phyloP scores from a whole-genome alignment of 2,113 vertebrate genomes.

The Proteles cristata region DNA sequence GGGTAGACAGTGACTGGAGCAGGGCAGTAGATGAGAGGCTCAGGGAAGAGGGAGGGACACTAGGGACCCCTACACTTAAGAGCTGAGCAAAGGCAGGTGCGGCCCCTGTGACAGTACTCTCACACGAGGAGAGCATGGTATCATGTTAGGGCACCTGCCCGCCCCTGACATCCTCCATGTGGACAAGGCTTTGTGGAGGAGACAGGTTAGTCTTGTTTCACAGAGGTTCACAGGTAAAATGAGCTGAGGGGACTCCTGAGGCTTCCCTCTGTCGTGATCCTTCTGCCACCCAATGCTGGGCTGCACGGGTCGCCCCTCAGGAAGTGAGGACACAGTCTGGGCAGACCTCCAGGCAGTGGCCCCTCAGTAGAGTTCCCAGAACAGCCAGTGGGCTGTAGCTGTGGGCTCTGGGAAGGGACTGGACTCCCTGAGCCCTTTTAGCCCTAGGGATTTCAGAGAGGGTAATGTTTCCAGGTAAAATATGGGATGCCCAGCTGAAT shows the following conservation, averaged over 20 bases:
- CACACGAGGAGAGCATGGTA: background rate
- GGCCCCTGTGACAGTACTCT: fast-evolving
- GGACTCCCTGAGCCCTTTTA: background rate
- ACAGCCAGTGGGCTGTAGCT: background rate
- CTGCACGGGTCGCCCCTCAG: background rate
- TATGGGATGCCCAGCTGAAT: background rate
- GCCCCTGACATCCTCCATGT: background rate
- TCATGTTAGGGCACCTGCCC: background rate
- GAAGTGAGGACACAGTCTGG: background rate
- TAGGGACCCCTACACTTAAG: background rate
- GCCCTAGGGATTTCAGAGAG: background rate
- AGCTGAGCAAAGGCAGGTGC: background rate
- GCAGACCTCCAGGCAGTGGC: background rate
- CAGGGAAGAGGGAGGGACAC: background rate
- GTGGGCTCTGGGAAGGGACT: background rate
- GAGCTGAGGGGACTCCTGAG: background rate
- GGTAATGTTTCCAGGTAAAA: background rate
- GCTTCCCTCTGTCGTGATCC: background rate
- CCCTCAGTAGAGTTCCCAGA: background rate
- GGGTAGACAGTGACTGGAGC: background rate
- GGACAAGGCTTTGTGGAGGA: background rate
- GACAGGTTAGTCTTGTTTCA: background rate
- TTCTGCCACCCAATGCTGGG: background rate
- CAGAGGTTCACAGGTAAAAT: background rate
- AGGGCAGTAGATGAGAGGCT: background rate